Evolutionary conservation across 2,113 vertebrate genomes (phyloP).

Genomic region (Dromiciops gliroides): DNA sequence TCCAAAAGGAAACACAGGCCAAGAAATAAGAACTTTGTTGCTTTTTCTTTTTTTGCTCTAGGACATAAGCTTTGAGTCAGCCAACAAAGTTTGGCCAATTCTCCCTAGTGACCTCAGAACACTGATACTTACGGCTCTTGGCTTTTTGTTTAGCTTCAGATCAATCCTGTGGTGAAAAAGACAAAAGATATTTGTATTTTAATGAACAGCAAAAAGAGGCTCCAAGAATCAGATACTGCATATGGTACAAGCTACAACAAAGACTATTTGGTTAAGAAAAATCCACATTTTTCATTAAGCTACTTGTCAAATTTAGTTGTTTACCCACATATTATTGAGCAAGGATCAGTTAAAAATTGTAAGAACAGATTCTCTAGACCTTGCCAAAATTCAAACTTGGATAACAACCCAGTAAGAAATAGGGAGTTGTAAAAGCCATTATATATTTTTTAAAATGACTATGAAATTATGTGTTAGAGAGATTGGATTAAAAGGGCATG

Average conservation of each 20-base stretch:
- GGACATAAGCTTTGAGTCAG: background rate
- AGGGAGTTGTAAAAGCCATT: conserved; percentile 72
- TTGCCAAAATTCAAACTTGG: conserved; percentile 78
- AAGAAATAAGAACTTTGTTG: background rate
- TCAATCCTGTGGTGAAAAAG: conserved; percentile 92
- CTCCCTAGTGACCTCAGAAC: conserved; percentile 26
- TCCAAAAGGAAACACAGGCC: conserved; percentile 24
- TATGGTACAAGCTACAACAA: conserved; percentile 83
- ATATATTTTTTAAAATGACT: conserved; percentile 56
- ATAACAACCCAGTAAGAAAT: conserved; percentile 70
- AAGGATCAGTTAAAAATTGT: conserved; percentile 71
- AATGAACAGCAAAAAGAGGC: conserved; percentile 64
- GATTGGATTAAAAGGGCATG: conserved; percentile 75
- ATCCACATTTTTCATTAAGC: conserved; percentile 75
- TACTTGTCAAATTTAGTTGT: conserved; percentile 74
- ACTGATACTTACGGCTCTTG: conserved; percentile 95
- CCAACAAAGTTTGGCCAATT: background rate
- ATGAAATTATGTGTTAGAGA: conserved; percentile 71
- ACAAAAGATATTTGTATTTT: conserved; percentile 83
- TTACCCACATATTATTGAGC: conserved; percentile 77
- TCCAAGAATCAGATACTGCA: conserved; percentile 78
- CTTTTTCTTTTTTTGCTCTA: conserved; percentile 2
- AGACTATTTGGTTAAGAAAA: conserved; percentile 80
- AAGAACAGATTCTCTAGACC: conserved; percentile 63
- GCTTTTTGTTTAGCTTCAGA: conserved; percentile 99